A percentile compares a stretch with the other conserved stretches of the same genome.
These are phyloP conservation scores for Acanthosoma haemorrhoidale DNA, from an alignment of 2,888 invertebrate genomes.

Conservation along the genomic window DNA sequence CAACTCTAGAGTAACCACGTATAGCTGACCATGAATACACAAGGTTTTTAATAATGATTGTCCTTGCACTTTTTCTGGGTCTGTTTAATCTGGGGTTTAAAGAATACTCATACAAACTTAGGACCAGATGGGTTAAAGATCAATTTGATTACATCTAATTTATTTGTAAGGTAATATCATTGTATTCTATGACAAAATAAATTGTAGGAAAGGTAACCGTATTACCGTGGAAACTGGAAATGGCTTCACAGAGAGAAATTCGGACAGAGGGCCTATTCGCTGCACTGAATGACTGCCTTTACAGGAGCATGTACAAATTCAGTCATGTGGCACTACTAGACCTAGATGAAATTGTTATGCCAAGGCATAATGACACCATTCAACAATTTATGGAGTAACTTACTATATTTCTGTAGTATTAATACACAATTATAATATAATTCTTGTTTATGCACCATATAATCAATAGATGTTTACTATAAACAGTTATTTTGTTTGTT, in stretches of 20 bases:
- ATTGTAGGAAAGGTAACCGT: constrained; percentile 59
- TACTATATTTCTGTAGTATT: background rate
- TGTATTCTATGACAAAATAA: background rate
- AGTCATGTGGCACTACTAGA: constrained; percentile 80
- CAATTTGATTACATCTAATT: too few relatives aligned
- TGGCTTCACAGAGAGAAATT: constrained; percentile 82
- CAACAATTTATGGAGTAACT: constrained; percentile 62
- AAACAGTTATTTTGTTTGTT: background rate
- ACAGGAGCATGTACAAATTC: constrained; percentile 79
- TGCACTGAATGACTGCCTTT: constrained; percentile 87
- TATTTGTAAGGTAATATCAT: background rate
- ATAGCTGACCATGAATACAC: too few relatives aligned
- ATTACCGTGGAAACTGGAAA: constrained; percentile 78
- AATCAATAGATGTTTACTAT: too few relatives aligned
- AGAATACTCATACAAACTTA: too few relatives aligned
- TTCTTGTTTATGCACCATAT: too few relatives aligned
- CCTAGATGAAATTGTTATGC: constrained; percentile 82
- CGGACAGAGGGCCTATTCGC: constrained; percentile 89
- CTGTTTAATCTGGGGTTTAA: too few relatives aligned
- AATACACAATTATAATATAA: background rate
- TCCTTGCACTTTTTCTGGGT: too few relatives aligned
- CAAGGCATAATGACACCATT: constrained; percentile 69
- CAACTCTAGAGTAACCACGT: too few relatives aligned
- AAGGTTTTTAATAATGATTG: too few relatives aligned
- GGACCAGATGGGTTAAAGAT: too few relatives aligned